Percentiles rank a stretch among this genome's conserved stretches.
phyloP scores from a whole-genome alignment of 2,113 vertebrate species.

The Dinomys branickii region DNA sequence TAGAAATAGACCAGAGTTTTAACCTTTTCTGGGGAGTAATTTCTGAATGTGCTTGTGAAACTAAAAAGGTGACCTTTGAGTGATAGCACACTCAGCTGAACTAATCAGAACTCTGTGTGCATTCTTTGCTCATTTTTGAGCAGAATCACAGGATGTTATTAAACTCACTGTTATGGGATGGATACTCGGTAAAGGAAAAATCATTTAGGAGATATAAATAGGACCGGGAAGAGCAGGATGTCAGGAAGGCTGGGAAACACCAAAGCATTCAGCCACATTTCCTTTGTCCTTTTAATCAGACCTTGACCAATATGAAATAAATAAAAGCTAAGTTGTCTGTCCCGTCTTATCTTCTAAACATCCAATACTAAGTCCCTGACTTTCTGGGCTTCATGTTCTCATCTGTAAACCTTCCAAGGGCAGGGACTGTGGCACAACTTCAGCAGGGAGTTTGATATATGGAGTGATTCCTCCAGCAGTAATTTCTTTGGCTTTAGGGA shows the following conservation, averaged over 20 bases:
- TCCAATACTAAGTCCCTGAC: fast-evolving
- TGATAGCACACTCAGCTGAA: too few species aligned
- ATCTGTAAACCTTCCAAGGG: background rate
- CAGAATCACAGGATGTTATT: background rate
- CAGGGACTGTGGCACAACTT: background rate
- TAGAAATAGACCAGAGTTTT: background rate
- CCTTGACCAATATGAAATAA: fast-evolving
- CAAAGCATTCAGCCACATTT: fast-evolving
- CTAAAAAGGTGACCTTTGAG: background rate
- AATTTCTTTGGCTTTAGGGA: background rate
- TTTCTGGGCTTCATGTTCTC: fast-evolving
- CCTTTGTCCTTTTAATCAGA: background rate
- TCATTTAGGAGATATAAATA: fast-evolving
- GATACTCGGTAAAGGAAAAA: too few species aligned
- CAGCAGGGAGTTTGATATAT: fast-evolving
- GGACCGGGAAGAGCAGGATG: fast-evolving
- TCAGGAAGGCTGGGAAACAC: fast-evolving
- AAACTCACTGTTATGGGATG: background rate
- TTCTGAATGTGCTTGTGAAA: background rate
- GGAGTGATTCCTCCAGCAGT: background rate
- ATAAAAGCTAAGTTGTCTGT: fast-evolving
- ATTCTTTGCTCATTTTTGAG: background rate
- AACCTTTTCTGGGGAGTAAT: fast-evolving
- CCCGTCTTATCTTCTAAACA: fast-evolving
- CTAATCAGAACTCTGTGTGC: background rate